Conservation (phyloP, 2,888 invertebrate species). For the Trissoscelio sp. region DNA sequence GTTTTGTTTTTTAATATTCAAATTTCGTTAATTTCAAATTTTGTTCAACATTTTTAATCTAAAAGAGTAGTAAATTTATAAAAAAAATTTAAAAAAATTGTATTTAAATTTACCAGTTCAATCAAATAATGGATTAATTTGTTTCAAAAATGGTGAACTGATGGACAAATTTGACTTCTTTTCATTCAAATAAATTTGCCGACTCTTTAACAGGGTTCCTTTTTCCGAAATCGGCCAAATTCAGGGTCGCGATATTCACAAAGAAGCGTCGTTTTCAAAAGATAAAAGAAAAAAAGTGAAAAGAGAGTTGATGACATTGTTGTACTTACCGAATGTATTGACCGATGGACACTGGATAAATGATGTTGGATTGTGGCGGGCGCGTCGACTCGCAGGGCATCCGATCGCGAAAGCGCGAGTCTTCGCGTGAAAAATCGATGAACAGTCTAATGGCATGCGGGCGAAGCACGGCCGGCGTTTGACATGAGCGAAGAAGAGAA, state of each 20-base stretch:
- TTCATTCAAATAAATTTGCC: constrained; percentile 1
- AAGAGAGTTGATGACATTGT: too few relatives aligned
- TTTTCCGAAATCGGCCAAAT: constrained; percentile 37
- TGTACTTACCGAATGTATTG: constrained; percentile 72
- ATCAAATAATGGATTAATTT: too few relatives aligned
- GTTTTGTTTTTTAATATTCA: too few relatives aligned
- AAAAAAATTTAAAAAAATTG: too few relatives aligned
- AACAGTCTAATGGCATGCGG: constrained; percentile 80
- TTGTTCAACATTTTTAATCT: too few relatives aligned
- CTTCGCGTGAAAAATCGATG: constrained; percentile 73
- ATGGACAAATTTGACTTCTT: too few relatives aligned
- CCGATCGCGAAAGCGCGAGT: too few relatives aligned
- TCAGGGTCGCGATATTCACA: constrained; percentile 23
- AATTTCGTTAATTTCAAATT: too few relatives aligned
- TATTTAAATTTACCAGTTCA: too few relatives aligned
- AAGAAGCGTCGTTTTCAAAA: constrained; percentile 19
- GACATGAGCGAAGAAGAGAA: constrained; percentile 78
- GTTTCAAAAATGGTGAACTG: too few relatives aligned
- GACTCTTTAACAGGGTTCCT: constrained; percentile 3
- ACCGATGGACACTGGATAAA: constrained; percentile 71
- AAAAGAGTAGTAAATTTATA: too few relatives aligned
- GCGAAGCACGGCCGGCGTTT: constrained; percentile 76
- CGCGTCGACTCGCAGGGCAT: constrained; percentile 11
- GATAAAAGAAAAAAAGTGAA: too few relatives aligned
- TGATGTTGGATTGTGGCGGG: constrained; percentile 46